These are phyloP conservation scores for Nipponacmea schrenckii DNA, from an alignment of 2,888 invertebrate genomes.

Conservation along the genomic window DNA sequence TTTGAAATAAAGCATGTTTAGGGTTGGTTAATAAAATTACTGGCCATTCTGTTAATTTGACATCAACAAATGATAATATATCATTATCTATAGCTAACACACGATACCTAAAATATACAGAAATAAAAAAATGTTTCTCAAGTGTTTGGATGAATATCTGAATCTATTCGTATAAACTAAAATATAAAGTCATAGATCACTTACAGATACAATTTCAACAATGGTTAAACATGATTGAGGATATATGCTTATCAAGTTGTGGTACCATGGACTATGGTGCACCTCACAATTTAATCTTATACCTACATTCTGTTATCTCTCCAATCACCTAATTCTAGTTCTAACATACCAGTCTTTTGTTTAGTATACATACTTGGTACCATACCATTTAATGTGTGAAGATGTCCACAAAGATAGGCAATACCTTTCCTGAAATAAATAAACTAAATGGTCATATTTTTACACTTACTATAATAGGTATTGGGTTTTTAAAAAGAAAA, in stretches of 20 bases:
- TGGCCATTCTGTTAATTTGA: slow-evolving; percentile 78
- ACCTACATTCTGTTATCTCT: slow-evolving; percentile 84
- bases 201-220: no score
- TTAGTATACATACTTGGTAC: slow-evolving; percentile 87
- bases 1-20: slow-evolving; percentile 81
- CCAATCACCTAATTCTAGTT: slow-evolving; percentile 92
- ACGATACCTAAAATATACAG: slow-evolving; percentile 74
- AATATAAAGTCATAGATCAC: no score
- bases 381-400: slow-evolving; percentile 84
- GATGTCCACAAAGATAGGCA: slow-evolving; percentile 89
- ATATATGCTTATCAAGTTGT: no score
- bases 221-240: no score
- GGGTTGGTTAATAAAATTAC: slow-evolving; percentile 88
- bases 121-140: neutral
- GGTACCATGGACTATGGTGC: no score
- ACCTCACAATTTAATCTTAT: no score
- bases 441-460: no score
- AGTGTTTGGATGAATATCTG: neutral
- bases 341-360: slow-evolving; percentile 84
- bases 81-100: slow-evolving; percentile 90
- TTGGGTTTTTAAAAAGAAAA: no score
- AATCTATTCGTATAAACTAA: neutral
- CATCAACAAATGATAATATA: slow-evolving; percentile 85
- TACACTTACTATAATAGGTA: no score
- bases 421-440: slow-evolving; percentile 69